phyloP scores from a whole-genome alignment of 2,113 vertebrate genomes.

The Mugil cephalus region DNA sequence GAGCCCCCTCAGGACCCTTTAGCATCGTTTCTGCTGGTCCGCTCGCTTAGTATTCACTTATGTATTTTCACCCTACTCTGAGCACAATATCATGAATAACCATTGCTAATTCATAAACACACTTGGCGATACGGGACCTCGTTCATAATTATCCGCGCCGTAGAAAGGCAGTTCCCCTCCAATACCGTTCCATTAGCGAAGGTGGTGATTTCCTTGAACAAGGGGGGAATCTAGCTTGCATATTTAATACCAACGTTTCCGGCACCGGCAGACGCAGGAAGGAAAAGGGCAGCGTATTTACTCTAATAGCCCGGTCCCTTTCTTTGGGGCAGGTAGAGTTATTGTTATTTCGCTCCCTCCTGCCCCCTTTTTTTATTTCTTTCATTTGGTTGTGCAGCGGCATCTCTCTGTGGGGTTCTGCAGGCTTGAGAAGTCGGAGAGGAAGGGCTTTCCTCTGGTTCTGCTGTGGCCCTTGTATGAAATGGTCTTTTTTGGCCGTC shows the following conservation, averaged over 20 bases:
- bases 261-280: constrained; percentile 39
- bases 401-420: constrained; percentile 56
- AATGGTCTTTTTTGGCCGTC: constrained; percentile 46
- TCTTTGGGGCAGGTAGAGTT: constrained; percentile 61
- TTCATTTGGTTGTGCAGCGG: constrained; percentile 64
- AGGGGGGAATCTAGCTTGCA: constrained; percentile 53
- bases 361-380: constrained; percentile 34
- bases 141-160: constrained; percentile 74
- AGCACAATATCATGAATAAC: constrained; percentile 80
- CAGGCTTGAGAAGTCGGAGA: constrained; percentile 48
- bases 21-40: constrained; percentile 77
- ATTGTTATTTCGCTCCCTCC: constrained; percentile 60
- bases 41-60: constrained; percentile 83
- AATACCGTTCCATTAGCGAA: constrained; percentile 72
- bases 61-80: constrained; percentile 78
- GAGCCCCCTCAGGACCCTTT: constrained; percentile 80
- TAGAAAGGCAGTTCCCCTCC: constrained; percentile 62
- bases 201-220: constrained; percentile 76
- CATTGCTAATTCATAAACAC: constrained; percentile 83
- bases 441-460: constrained; percentile 71
- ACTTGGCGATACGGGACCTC: constrained; percentile 73
- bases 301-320: constrained; percentile 54
- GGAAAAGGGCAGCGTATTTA: constrained; percentile 61
- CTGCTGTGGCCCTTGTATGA: constrained; percentile 50
- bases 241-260: constrained; percentile 71